Conservation (phyloP, 2,113 vertebrate genomes). For the Atrichornis clamosus region DNA sequence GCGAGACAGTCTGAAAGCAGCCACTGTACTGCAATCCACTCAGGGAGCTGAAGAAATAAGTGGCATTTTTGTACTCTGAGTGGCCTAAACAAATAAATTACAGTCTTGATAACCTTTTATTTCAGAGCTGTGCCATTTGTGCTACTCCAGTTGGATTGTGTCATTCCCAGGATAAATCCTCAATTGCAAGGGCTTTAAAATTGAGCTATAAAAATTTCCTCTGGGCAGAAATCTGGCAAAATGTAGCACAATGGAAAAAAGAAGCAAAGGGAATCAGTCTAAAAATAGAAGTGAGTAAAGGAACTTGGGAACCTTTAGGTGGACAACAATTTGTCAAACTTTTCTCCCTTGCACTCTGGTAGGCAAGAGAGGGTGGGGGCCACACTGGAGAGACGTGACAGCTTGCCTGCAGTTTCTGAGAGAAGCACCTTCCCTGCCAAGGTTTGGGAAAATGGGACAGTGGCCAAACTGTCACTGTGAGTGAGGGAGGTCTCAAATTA, state of each 20-base stretch:
- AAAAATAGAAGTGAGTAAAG: slow-evolving; percentile 50
- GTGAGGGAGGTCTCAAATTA: not conserved
- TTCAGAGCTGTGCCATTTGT: slow-evolving; percentile 54
- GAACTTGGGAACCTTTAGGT: slow-evolving; percentile 3
- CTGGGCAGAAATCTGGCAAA: slow-evolving; percentile 59
- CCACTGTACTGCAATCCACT: not conserved
- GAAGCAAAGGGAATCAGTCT: not conserved
- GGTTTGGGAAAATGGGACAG: not conserved
- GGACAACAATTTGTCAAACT: slow-evolving; percentile 15
- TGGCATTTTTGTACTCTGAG: slow-evolving; percentile 42
- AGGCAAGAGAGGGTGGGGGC: not conserved
- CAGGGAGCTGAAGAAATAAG: slow-evolving; percentile 33
- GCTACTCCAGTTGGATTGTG: slow-evolving; percentile 40
- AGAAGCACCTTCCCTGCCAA: not conserved
- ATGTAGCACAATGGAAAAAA: slow-evolving; percentile 40
- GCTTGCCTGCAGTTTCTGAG: not conserved
- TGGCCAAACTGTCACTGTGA: not conserved
- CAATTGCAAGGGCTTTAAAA: slow-evolving; percentile 63
- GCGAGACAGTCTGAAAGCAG: slow-evolving; percentile 17
- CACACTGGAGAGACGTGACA: not conserved
- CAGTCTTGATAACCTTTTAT: slow-evolving; percentile 55
- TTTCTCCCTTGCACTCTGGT: not conserved
- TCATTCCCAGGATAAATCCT: slow-evolving; percentile 60
- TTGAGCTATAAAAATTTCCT: slow-evolving; percentile 67
- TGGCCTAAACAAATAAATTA: slow-evolving; percentile 71